Conservation (phyloP, 2,888 invertebrate genomes). For the Tortricodes alternella region DNA sequence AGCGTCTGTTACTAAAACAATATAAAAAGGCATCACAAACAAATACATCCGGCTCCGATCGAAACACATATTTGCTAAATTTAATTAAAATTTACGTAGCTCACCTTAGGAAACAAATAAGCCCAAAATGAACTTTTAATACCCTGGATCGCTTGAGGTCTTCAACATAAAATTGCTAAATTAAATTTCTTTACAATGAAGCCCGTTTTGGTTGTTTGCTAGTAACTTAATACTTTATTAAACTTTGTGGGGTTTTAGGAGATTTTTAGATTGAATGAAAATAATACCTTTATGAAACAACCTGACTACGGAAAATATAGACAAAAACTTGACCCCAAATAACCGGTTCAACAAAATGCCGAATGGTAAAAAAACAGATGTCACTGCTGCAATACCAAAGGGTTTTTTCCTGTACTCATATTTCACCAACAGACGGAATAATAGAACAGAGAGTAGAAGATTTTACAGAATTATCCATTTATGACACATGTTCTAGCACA, state of each 20-base stretch:
- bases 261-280: not conserved
- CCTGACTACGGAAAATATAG: too few relatives aligned
- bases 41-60: not conserved
- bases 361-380: too few relatives aligned
- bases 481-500: too few relatives aligned
- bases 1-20: not conserved
- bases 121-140: slow-evolving; percentile 19
- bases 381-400: too few relatives aligned
- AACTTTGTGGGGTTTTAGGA: not conserved
- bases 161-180: slow-evolving; percentile 3
- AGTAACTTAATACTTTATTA: slow-evolving; percentile 6
- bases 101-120: slow-evolving; percentile 12
- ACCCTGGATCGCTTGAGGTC: not conserved
- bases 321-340: too few relatives aligned
- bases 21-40: not conserved
- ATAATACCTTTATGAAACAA: not conserved
- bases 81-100: slow-evolving; percentile 22
- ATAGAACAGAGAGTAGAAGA: too few relatives aligned
- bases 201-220: not conserved
- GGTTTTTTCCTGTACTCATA: too few relatives aligned
- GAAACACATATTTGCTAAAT: slow-evolving; percentile 6
- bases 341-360: too few relatives aligned
- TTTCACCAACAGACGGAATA: too few relatives aligned
- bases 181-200: slow-evolving; percentile 8
- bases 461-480: too few relatives aligned